These are phyloP conservation scores for Corythucha ciliata DNA, from an alignment of 2,888 invertebrate genomes.

Conservation along the genomic window DNA sequence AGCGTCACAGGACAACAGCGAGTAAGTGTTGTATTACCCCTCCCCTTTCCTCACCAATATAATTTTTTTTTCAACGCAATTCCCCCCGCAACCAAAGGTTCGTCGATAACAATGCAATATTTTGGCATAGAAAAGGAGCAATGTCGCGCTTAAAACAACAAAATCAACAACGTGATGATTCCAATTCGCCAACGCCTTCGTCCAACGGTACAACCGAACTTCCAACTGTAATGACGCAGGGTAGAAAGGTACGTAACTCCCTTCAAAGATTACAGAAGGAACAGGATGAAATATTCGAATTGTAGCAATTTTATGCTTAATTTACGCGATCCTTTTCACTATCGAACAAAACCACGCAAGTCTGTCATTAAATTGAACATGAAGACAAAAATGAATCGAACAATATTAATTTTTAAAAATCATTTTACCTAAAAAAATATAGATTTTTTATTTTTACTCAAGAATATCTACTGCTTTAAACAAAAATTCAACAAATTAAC, in stretches of 20 bases:
- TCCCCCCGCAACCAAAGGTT: conserved; percentile 26
- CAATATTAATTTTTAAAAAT: too few relatives aligned
- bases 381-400: too few relatives aligned
- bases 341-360: neutral
- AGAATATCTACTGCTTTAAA: too few relatives aligned
- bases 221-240: conserved; percentile 67
- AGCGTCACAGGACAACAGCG: conserved; percentile 67
- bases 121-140: conserved; percentile 29
- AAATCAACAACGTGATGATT: conserved; percentile 19
- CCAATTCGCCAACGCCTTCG: conserved; percentile 18
- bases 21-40: conserved; percentile 52
- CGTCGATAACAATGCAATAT: conserved; percentile 31
- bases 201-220: conserved; percentile 31
- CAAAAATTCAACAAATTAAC: too few relatives aligned
- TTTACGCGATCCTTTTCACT: neutral
- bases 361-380: too few relatives aligned
- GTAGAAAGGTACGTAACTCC: conserved; percentile 68
- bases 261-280: conserved; percentile 70
- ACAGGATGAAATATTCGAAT: conserved; percentile 84
- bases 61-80: neutral
- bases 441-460: too few relatives aligned
- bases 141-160: conserved; percentile 28
- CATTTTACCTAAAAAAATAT: too few relatives aligned
- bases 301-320: conserved; percentile 52
- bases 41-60: neutral